Evolutionary conservation across 2,113 vertebrate species (phyloP).

Genomic region (Porphyrio hochstetteri): DNA sequence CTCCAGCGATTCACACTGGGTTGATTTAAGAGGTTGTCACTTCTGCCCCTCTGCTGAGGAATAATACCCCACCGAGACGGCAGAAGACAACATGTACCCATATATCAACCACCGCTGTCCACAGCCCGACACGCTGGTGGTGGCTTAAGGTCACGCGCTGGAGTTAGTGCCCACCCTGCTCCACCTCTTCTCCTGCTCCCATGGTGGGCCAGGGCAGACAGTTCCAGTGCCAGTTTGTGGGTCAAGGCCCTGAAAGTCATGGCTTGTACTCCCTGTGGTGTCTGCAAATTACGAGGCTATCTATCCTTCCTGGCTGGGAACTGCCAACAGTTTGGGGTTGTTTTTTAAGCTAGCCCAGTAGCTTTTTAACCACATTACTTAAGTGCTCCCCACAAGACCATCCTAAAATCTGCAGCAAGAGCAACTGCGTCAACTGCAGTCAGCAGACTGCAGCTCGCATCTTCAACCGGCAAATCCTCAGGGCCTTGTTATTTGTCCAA

Average conservation of each 20-base stretch:
- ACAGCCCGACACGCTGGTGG: accelerated
- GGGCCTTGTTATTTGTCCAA: neutral
- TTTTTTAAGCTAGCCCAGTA: neutral
- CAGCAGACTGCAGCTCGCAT: neutral
- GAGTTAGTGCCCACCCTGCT: neutral
- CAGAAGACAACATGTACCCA: neutral
- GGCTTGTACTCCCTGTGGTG: neutral
- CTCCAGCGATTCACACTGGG: neutral
- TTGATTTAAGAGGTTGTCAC: constrained; percentile 25
- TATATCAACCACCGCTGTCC: neutral
- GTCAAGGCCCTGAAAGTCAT: neutral
- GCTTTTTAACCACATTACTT: neutral
- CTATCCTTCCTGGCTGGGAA: neutral
- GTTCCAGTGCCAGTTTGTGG: neutral
- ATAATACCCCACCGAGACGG: neutral
- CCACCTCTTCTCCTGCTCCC: accelerated
- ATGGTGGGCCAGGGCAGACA: neutral
- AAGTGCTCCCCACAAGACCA: neutral
- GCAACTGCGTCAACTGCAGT: neutral
- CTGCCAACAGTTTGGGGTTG: neutral
- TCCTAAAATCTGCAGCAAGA: neutral
- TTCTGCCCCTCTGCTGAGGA: neutral
- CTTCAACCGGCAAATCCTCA: neutral
- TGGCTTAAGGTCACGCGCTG: neutral
- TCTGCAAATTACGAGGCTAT: constrained; percentile 1